Evolutionary conservation across 2,113 vertebrate species (phyloP).

Genomic region (Saccopteryx leptura): DNA sequence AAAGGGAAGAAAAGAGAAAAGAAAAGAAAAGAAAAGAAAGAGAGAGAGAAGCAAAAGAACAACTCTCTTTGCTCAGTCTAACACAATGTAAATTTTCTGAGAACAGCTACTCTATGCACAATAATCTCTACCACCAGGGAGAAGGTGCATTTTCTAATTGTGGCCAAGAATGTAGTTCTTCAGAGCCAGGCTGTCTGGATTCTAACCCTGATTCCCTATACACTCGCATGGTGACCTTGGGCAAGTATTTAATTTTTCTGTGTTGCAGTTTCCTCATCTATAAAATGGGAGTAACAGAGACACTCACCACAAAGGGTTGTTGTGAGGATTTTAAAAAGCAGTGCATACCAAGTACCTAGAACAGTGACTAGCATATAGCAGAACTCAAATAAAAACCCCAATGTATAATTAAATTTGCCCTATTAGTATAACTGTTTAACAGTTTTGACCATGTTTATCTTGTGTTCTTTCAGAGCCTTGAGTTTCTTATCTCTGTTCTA

Average conservation of each 20-base stretch:
- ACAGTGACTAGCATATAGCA: neutral
- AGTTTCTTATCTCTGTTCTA: neutral
- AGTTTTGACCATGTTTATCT: neutral
- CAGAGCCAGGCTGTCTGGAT: neutral
- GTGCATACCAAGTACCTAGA: neutral
- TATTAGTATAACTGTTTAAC: slow-evolving; percentile 19
- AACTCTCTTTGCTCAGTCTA: neutral
- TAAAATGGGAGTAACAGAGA: neutral
- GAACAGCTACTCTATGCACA: neutral
- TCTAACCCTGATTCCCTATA: neutral
- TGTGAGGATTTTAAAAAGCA: neutral
- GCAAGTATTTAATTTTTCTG: slow-evolving; percentile 6
- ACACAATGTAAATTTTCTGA: slow-evolving; percentile 1
- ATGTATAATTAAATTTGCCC: slow-evolving; percentile 33
- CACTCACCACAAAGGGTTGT: neutral
- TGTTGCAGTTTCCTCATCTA: neutral
- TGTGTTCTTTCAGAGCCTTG: neutral
- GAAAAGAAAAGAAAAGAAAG: neutral
- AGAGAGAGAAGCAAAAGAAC: neutral
- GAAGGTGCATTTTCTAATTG: neutral
- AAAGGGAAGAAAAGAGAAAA: neutral
- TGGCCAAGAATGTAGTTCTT: neutral
- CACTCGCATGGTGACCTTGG: neutral
- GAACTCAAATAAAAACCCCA: neutral
- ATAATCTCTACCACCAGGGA: slow-evolving; percentile 3